phyloP scores from a whole-genome alignment of 2,888 invertebrate species.

The Hypomecis atomaria region DNA sequence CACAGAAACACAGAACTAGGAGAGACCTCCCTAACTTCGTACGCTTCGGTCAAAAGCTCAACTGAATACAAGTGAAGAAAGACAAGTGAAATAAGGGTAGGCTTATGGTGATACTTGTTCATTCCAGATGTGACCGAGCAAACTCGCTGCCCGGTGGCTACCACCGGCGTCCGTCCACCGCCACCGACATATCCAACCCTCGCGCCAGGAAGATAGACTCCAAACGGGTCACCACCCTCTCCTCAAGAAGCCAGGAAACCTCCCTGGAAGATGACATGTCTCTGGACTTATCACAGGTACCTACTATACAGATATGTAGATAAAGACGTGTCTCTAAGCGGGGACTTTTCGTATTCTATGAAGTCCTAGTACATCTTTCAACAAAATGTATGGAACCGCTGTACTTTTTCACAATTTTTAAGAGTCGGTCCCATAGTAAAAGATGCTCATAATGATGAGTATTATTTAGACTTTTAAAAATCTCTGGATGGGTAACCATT shows the following conservation, averaged over 20 bases:
- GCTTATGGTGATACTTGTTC: neutral
- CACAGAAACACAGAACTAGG: too few relatives aligned
- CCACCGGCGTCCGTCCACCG: conserved; percentile 57
- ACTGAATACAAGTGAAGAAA: neutral
- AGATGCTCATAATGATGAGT: too few relatives aligned
- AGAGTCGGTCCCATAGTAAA: too few relatives aligned
- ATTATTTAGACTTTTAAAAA: too few relatives aligned
- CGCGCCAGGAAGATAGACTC: conserved; percentile 25
- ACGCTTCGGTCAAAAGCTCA: neutral
- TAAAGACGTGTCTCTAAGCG: too few relatives aligned
- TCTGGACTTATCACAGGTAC: conserved; percentile 72
- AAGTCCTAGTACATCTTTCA: neutral
- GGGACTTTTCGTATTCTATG: too few relatives aligned
- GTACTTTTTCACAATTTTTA: too few relatives aligned
- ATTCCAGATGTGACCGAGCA: conserved; percentile 65
- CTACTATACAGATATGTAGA: too few relatives aligned
- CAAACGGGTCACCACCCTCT: conserved; percentile 48
- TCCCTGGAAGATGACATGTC: conserved; percentile 73
- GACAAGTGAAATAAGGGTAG: too few relatives aligned
- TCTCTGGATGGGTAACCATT: too few relatives aligned
- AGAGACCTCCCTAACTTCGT: too few relatives aligned
- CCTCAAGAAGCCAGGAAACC: conserved; percentile 61
- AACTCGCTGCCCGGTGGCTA: conserved; percentile 69
- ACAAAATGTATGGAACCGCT: neutral
- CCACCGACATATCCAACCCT: conserved; percentile 27